Evolutionary conservation across 2,888 invertebrate genomes (phyloP).

Genomic region (Drosophila anceps): DNA sequence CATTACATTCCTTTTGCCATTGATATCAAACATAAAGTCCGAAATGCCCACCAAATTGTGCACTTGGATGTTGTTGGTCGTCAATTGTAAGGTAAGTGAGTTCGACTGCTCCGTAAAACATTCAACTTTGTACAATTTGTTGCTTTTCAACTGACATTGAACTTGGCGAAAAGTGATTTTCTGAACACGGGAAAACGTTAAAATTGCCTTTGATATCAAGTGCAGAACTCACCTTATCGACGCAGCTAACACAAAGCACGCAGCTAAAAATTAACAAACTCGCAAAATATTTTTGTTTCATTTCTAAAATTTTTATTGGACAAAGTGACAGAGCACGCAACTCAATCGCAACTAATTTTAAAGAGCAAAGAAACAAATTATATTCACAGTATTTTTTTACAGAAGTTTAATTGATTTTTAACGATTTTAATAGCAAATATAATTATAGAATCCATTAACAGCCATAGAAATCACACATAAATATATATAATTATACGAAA

Average conservation of each 20-base stretch:
- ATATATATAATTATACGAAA: too few relatives aligned
- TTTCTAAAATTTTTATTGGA: not conserved
- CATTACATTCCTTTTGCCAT: slow-evolving; percentile 12
- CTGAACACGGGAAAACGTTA: slow-evolving; percentile 7
- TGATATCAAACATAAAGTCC: slow-evolving; percentile 11
- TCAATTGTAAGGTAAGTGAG: slow-evolving; percentile 13
- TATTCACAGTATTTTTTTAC: not conserved
- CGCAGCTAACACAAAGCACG: not conserved
- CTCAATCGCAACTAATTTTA: not conserved
- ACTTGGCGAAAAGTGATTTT: not conserved
- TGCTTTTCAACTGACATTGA: slow-evolving; percentile 24
- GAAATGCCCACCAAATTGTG: slow-evolving; percentile 18
- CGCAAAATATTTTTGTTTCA: not conserved
- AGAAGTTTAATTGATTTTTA: not conserved
- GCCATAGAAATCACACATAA: not conserved
- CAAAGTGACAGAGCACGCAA: not conserved
- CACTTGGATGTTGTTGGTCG: not conserved
- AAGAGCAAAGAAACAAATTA: not conserved
- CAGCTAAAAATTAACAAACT: not conserved
- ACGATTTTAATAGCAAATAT: not conserved
- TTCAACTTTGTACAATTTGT: slow-evolving; percentile 6
- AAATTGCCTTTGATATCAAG: not conserved
- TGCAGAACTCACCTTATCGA: slow-evolving; percentile 7
- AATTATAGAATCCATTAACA: not conserved
- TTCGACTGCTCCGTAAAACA: slow-evolving; percentile 24